Evolutionary conservation across 2,797 vertebrate species (phyloP).

Genomic region (Chromobotia macracanthus): DNA sequence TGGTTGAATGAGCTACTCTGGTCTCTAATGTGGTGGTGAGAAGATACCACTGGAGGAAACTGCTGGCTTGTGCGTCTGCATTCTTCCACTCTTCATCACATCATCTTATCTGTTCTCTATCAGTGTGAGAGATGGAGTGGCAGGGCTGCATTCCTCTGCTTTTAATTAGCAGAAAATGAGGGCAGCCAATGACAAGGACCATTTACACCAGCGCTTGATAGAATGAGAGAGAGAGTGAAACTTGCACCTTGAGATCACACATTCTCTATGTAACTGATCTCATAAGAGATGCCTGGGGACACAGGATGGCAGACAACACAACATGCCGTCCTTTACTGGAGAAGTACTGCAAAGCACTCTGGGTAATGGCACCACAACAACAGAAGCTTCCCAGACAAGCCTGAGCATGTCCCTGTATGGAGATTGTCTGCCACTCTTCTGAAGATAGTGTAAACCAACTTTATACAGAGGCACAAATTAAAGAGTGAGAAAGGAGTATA

Average conservation of each 20-base stretch:
- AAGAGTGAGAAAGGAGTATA: background rate
- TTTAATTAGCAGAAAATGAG: conserved; percentile 66
- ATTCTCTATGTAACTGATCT: conserved; percentile 45
- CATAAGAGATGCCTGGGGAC: conserved; percentile 50
- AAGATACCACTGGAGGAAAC: conserved; percentile 19
- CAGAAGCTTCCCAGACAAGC: conserved; percentile 30
- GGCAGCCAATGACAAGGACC: conserved; percentile 61
- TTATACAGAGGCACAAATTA: conserved; percentile 9
- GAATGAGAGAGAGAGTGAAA: background rate
- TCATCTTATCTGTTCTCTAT: conserved; percentile 3
- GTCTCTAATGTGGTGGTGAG: conserved; percentile 5
- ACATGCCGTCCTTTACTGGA: conserved; percentile 26
- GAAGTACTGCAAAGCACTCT: conserved; percentile 27
- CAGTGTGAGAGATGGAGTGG: background rate
- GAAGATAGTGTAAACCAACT: conserved; percentile 15
- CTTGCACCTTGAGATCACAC: no score
- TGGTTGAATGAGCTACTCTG: background rate
- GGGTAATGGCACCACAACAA: conserved; percentile 38
- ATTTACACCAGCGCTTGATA: conserved; percentile 60
- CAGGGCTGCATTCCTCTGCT: conserved; percentile 27
- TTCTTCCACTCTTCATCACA: background rate
- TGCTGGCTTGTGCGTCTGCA: background rate
- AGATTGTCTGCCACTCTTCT: background rate
- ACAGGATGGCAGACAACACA: conserved; percentile 40
- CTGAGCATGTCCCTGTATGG: background rate